Evolutionary conservation across 2,113 vertebrate species (phyloP), one percentile per base, ranked within the genome.

Genomic region (Tachysurus fulvidraco): DNA sequence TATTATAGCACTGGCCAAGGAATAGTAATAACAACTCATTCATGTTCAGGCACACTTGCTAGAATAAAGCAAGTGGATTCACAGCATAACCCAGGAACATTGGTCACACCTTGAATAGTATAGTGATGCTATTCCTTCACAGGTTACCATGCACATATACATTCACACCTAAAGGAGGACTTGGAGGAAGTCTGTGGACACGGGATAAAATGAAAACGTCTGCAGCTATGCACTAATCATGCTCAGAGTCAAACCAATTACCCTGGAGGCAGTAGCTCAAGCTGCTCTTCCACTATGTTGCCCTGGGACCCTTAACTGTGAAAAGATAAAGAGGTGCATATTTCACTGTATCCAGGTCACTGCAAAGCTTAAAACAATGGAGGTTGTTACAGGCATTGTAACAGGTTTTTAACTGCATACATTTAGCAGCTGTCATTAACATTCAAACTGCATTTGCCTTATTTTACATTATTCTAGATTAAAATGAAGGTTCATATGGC

Each of bases 281-380:
- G 12, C 50, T 54, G 46, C 74, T 54, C 25, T 54, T 0, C 7
- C 50, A 54, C 25, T 28, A n/a, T 54, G 25, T 54, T 78, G 74
- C 14, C 25, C 55, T 62, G 14, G 69, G 57, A 44, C 71, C 14
- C 50, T 50, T 50, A 85, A 76, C 83, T 52, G 83, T 64, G 83
- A 77, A 78, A 25, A 50, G 73, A 30, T 30, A 41, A 67, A 30
- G 46, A 13, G 16, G 74, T 25, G 36, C 9, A n/a, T 10, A 82
- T 65, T 64, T 82, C 41, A 50, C 19, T 17, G 25, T 44, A 78
- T 46, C 57, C 59, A 64, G 30, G n/a, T 57, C 28, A 57, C 54
- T 12, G 17, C 28, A 12, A 4, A 59, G 28, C 77, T 80, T 59
- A 23, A 30, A 57, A 7, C 16, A 21, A 59, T 17, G 77, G 3